phyloP scores from a whole-genome alignment of 2,113 vertebrate species.

The Oncorhynchus clarkii region DNA sequence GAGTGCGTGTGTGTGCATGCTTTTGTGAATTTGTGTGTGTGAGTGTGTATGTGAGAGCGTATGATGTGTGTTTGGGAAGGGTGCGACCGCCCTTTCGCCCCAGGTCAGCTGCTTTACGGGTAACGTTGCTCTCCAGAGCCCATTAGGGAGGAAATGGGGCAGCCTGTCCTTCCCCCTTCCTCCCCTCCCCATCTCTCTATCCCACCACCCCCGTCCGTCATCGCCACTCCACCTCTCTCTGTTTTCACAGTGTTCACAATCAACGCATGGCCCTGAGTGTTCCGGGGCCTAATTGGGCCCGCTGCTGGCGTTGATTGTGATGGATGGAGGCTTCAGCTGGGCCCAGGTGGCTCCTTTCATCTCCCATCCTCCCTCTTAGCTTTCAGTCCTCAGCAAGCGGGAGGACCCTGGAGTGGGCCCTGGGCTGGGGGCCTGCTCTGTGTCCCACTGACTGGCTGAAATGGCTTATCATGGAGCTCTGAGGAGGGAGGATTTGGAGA shows the following conservation, averaged over 20 bases:
- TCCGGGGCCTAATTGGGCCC: slow-evolving; percentile 68
- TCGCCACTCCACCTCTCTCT: slow-evolving; percentile 26
- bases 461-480: no score
- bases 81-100: slow-evolving; percentile 41
- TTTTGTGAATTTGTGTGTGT: neutral
- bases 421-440: slow-evolving; percentile 6
- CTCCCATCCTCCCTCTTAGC: slow-evolving; percentile 3
- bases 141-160: slow-evolving; percentile 76
- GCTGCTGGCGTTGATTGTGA: slow-evolving; percentile 73
- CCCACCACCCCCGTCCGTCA: slow-evolving; percentile 34
- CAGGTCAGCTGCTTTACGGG: slow-evolving; percentile 66
- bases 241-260: slow-evolving; percentile 73
- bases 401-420: neutral
- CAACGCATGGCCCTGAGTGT: slow-evolving; percentile 68
- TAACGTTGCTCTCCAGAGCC: slow-evolving; percentile 61
- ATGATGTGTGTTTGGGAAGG: slow-evolving; percentile 36
- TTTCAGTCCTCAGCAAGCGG: neutral
- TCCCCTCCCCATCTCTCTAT: slow-evolving; percentile 17
- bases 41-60: slow-evolving; percentile 22
- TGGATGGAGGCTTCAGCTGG: slow-evolving; percentile 59
- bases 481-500: no score
- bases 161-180: slow-evolving; percentile 33
- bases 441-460: neutral
- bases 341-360: slow-evolving; percentile 40
- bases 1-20: slow-evolving; percentile 37